Evolutionary conservation across 2,888 invertebrate genomes (phyloP), one percentile per base, ranked within the genome.

Genomic region (Hydraecia micacea): DNA sequence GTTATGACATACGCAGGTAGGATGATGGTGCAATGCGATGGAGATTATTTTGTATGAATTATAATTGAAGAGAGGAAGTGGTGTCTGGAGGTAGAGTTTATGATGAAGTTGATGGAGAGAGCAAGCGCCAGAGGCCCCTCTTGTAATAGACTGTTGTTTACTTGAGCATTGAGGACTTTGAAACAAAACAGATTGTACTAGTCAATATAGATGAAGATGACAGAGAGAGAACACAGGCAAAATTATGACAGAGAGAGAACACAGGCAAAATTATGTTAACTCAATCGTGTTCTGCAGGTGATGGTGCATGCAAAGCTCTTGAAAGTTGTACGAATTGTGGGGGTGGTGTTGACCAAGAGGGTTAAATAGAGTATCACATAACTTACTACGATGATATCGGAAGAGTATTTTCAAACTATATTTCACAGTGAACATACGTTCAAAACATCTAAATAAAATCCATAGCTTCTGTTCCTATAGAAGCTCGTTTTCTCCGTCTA

Each of bases 1-100:
- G 91, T 93, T 94, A 92, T 93, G 93, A 94, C 93, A 93, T 88
- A 77, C 89, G 84, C 88, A 87, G 87, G 88, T 88, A 89, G 84
- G 91, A 91, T 87, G 89, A 88, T 89, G 88, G 83, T 87, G 91
- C 92, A 90, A 91, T 79, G 84, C 67, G 77, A 84, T 77, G 88
- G 85, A 88, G 88, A 86, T 76, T 79, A 88, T 85, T 85, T 85
- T 85, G 76, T 80, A 81, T 84, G 80, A 85, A 87, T 87, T 87
- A 76, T 89, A 83, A 86, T 89, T 85, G 86, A 79, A 63, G 77
- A 79, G 73, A 76, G 79, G 73, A 83, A 81, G 73, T 84, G n/a
- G 21, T 67, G 75, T 74, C 84, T 75, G 11, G 62, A 75, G 74
- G 60, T 55, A 60, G 36, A 42, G 39, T 36, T 67, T 84, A 62